These are phyloP conservation scores for Nephrotoma guestfalica DNA, from an alignment of 2,888 invertebrate species.

Conservation along the genomic window DNA sequence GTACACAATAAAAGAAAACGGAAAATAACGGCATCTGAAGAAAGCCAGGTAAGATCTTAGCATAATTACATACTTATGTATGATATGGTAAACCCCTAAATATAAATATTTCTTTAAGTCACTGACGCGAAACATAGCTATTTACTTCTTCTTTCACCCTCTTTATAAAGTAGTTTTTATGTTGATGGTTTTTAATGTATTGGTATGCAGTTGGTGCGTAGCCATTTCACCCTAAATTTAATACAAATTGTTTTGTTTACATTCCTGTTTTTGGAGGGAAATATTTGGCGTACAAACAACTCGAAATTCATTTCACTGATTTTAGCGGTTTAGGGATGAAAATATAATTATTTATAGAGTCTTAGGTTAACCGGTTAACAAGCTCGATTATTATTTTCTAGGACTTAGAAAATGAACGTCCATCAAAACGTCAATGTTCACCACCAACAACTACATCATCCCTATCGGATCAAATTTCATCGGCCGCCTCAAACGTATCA, in stretches of 20 bases:
- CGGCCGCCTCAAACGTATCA: not conserved
- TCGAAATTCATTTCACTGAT: not conserved
- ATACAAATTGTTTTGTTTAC: not conserved
- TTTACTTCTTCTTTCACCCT: not conserved
- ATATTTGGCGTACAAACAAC: not conserved
- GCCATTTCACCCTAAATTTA: not conserved
- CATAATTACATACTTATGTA: not conserved
- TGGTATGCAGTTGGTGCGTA: not conserved
- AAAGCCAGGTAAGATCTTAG: not conserved
- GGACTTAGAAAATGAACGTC: constrained; percentile 1
- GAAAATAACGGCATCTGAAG: not conserved
- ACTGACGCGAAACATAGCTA: not conserved
- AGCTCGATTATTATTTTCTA: not conserved
- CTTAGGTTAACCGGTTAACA: not conserved
- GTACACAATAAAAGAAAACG: constrained; percentile 2
- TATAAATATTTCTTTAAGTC: not conserved
- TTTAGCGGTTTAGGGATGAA: not conserved
- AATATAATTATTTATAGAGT: not conserved
- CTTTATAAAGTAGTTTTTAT: not conserved
- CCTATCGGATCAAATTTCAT: not conserved
- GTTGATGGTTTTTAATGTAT: not conserved
- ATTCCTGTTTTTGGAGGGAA: not conserved
- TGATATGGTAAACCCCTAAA: not conserved
- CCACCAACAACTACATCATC: not conserved
- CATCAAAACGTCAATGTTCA: constrained; percentile 3